Evolutionary conservation across 1,140 invertebrate species (phyloP).

Genomic region (Aleiodes sp.): DNA sequence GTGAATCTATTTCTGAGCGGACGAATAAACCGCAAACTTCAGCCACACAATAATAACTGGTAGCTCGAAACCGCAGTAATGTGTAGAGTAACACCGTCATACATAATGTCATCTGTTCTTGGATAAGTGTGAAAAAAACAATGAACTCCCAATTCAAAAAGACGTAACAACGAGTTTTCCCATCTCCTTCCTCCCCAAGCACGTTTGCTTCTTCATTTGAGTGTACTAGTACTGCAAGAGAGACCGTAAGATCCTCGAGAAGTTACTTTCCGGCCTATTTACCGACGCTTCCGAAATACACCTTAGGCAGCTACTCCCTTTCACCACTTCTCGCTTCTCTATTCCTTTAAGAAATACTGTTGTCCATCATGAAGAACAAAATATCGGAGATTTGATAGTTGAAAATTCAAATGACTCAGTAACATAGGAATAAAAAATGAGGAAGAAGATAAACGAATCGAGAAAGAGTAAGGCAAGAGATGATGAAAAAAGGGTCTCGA

Average conservation of each 20-base stretch:
- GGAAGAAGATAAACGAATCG: background rate
- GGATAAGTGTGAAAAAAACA: background rate
- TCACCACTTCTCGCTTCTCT: background rate
- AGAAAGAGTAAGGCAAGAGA: background rate
- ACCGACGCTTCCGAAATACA: slow-evolving; percentile 11
- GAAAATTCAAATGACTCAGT: slow-evolving; percentile 9
- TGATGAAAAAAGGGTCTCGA: too few species aligned
- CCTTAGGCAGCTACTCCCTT: background rate
- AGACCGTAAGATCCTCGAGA: background rate
- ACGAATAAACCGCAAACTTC: background rate
- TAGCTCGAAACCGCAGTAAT: background rate
- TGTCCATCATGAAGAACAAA: background rate
- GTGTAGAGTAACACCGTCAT: background rate
- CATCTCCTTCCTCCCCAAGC: too few species aligned
- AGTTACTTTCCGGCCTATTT: slow-evolving; percentile 18
- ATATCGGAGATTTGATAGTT: background rate
- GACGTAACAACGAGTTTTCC: background rate
- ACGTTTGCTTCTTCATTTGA: too few species aligned
- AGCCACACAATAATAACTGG: background rate
- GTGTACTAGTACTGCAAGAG: background rate
- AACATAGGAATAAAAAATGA: background rate
- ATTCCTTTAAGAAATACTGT: background rate
- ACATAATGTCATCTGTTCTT: slow-evolving; percentile 10
- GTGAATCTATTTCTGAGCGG: background rate
- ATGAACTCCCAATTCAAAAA: background rate